A percentile compares a stretch with the other conserved stretches of the same genome.
Evolutionary conservation across 2,797 vertebrate genomes (phyloP).

Genomic region (Odontamblyopus lacepedii): DNA sequence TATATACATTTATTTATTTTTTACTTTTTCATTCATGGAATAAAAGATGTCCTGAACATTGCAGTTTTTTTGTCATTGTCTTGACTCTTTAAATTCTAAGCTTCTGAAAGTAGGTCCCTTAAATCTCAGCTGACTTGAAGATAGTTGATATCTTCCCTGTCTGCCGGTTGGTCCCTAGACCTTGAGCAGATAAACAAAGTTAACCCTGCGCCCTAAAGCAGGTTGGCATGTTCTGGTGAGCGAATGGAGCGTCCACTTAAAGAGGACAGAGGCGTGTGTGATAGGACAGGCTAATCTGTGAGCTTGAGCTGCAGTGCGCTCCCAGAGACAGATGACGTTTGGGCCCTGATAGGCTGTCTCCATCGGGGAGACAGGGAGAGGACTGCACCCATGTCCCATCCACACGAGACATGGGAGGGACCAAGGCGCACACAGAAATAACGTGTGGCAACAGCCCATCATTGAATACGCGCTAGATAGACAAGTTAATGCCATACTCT

Average conservation of each 20-base stretch:
- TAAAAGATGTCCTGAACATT: not conserved
- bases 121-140: constrained; percentile 17
- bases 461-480: too few species aligned
- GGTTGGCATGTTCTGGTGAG: constrained; percentile 53
- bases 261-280: constrained; percentile 50
- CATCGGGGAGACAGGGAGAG: constrained; percentile 63
- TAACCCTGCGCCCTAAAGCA: constrained; percentile 45
- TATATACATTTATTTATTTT: too few species aligned
- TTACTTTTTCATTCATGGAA: not conserved
- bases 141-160: constrained; percentile 61
- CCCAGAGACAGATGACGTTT: constrained; percentile 76
- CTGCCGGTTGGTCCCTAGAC: constrained; percentile 52
- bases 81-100: not conserved
- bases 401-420: constrained; percentile 25
- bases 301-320: constrained; percentile 69
- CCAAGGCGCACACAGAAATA: not conserved
- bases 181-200: constrained; percentile 69
- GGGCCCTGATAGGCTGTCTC: constrained; percentile 77
- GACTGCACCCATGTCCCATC: constrained; percentile 55
- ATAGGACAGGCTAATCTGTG: constrained; percentile 72
- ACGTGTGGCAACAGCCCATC: too few species aligned
- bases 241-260: constrained; percentile 66
- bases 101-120: not conserved
- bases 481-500: too few species aligned
- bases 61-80: not conserved